Evolutionary conservation across 1,140 invertebrate genomes (phyloP).

Genomic region (Holcopasites calliopsidis): DNA sequence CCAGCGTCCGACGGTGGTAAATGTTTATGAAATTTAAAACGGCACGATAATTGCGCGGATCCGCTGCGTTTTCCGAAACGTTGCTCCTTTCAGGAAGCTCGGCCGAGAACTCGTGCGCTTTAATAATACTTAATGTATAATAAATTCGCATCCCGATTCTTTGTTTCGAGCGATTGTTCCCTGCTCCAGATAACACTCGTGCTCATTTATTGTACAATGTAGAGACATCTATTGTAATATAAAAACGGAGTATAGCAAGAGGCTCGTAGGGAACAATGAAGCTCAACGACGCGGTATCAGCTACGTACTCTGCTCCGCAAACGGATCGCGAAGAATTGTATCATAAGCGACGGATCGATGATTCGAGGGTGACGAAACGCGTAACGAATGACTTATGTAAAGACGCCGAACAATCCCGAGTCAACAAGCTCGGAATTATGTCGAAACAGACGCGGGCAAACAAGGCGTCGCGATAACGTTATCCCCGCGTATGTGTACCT

Average conservation of each 20-base stretch:
- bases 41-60: no score
- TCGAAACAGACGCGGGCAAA: constrained; percentile 23
- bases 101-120: no score
- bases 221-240: no score
- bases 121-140: no score
- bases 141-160: no score
- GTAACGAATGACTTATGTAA: background rate
- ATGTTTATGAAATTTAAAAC: no score
- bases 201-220: no score
- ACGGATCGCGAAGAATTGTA: background rate
- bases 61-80: no score
- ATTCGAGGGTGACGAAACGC: background rate
- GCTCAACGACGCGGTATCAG: background rate
- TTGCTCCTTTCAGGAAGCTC: no score
- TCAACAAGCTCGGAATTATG: background rate
- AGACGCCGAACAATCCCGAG: background rate
- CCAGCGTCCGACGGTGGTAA: background rate
- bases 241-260: no score
- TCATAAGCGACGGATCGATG: background rate
- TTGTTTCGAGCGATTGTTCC: no score
- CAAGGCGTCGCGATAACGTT: background rate
- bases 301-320: background rate
- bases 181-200: no score
- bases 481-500: background rate
- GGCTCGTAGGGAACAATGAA: background rate